phyloP scores from a whole-genome alignment of 2,797 vertebrate genomes.

The Odontamblyopus lacepedii region DNA sequence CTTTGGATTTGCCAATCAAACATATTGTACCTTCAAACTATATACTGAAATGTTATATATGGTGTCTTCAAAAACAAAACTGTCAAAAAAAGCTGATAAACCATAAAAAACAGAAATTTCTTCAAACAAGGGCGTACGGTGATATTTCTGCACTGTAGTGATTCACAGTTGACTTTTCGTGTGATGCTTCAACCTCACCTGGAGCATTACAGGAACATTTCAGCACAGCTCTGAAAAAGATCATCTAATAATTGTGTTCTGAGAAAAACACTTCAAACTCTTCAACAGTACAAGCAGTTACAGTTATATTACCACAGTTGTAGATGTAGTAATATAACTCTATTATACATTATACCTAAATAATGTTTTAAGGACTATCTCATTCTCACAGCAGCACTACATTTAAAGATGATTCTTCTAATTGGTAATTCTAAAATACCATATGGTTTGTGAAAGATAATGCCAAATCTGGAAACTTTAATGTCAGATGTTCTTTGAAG shows the following conservation, averaged over 20 bases:
- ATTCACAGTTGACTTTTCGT: background rate
- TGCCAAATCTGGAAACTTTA: conserved; percentile 11
- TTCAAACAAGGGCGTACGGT: background rate
- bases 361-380: background rate
- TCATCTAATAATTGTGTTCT: background rate
- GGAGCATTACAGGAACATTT: background rate
- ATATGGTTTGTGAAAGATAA: background rate
- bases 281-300: background rate
- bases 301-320: background rate
- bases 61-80: background rate
- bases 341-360: background rate
- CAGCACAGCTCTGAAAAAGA: background rate
- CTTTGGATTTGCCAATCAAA: too few relatives aligned
- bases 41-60: background rate
- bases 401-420: background rate
- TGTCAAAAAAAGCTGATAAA: background rate
- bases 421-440: background rate
- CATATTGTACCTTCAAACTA: too few relatives aligned
- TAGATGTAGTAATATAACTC: background rate
- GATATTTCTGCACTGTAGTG: background rate
- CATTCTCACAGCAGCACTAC: background rate
- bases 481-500: background rate
- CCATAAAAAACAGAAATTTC: too few relatives aligned
- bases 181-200: background rate
- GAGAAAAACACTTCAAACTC: too few relatives aligned